Evolutionary conservation across 2,797 vertebrate genomes (phyloP).

Genomic region (Notolepis coatsorum): DNA sequence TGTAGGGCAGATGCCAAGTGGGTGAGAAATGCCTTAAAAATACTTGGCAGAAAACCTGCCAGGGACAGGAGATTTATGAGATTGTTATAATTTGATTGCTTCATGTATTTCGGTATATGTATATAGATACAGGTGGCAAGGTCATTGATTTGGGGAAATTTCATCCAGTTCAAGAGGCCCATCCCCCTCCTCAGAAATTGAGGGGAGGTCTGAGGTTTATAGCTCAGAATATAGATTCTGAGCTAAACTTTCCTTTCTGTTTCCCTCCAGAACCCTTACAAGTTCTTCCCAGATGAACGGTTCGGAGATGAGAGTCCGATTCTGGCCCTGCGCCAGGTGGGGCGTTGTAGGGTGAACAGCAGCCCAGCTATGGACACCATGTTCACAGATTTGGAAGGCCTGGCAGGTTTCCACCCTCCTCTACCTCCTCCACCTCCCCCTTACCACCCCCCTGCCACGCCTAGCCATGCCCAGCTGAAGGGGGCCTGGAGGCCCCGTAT

Average conservation of each 20-base stretch:
- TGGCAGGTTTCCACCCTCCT: constrained; percentile 95
- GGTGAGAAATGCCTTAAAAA: too few species aligned
- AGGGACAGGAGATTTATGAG: too few species aligned
- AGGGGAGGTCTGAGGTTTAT: too few species aligned
- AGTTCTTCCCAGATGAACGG: constrained; percentile 98
- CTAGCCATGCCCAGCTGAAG: constrained; percentile 92
- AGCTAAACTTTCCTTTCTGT: constrained; percentile 21
- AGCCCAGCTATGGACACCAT: constrained; percentile 94
- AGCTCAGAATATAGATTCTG: too few species aligned
- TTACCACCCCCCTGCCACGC: constrained; percentile 92
- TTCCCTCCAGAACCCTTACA: constrained; percentile 93
- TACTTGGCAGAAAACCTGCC: too few species aligned
- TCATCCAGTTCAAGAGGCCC: too few species aligned
- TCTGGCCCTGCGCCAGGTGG: constrained; percentile 91
- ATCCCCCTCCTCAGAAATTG: too few species aligned
- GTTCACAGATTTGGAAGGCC: constrained; percentile 95
- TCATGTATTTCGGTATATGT: too few species aligned
- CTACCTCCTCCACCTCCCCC: constrained; percentile 95
- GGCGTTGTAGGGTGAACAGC: constrained; percentile 94
- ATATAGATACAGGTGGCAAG: too few species aligned
- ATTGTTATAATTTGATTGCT: too few species aligned
- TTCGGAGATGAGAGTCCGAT: constrained; percentile 98
- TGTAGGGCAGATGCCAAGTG: too few species aligned
- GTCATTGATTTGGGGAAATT: too few species aligned
- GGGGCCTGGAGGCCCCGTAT: constrained; percentile 93